Base-by-base conservation (phyloP, 1,140 invertebrate genomes). In the Drosophila serrata region DNA sequence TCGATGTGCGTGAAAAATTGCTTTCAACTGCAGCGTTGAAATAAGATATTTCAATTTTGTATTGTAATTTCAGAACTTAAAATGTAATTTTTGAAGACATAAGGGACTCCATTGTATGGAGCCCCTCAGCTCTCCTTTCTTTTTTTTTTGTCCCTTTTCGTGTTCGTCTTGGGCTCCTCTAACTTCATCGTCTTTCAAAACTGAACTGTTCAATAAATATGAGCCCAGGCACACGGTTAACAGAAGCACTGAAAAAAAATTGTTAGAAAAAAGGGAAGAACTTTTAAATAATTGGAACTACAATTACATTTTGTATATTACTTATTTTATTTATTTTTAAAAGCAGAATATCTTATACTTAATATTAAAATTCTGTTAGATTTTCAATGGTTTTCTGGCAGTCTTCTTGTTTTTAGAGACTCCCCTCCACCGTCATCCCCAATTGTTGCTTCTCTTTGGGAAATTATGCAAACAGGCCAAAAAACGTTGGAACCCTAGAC, bases 31-130 rank as follows among this genome's bases (percentile, higher is more conserved):
- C 82, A 88, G 53, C 79, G 73, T 70, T 81, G 84, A 78, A 90
- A 88, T 88, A 73, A 88, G 81, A 88, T 88, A 88, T 88, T 88
- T 90, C 81, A 88, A 88, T 88, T 90, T 88, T 65, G 78, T 79
- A 81, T 82, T 86, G 82, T 86, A 86, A 86, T 87, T 86, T 86
- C 75, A 82, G 70, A 75, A 87, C 85, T 64, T 82, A 82, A 69
- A 82, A 86, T 85, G 81, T 79, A 87, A 87, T 87, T 86, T 87
- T 79, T 87, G 82, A 62, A 87, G 63, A 82, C 76, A 86, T 67
- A 69, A 64, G 75, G 64, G 64, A 74, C 60, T 73, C 60, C 64
- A 70, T 82, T 79, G 68, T 82, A 48, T 57, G 61, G 9, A 29
- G 27, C 42, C 22, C n/a, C 27, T 9, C 17, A 19, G 24, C 27